Conservation (phyloP, 2,113 vertebrate genomes). For the Lasiurus borealis region DNA sequence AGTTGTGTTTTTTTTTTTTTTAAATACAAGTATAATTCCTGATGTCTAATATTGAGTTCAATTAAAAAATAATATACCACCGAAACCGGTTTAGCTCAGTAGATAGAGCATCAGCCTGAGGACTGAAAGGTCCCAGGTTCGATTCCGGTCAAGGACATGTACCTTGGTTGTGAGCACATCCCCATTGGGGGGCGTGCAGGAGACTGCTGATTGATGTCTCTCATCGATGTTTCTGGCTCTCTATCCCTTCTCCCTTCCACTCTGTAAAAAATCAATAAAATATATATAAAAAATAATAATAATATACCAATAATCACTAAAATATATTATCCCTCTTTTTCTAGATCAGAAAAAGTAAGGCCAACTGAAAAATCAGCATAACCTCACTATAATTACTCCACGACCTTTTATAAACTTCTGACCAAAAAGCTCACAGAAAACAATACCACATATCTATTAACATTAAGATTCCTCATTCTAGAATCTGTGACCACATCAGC, state of each 20-base stretch:
- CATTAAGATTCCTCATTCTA: not conserved
- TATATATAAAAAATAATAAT: no score
- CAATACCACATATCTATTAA: not conserved
- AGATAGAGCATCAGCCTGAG: no score
- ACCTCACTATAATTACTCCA: not conserved
- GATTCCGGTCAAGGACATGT: no score
- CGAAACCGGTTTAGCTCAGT: no score
- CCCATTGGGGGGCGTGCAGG: no score
- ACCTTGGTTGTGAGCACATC: no score
- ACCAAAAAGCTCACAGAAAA: not conserved
- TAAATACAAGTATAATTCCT: slow-evolving; percentile 36
- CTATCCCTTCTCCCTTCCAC: no score
- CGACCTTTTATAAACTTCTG: not conserved
- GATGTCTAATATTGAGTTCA: not conserved
- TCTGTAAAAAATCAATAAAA: no score
- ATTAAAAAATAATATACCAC: slow-evolving; percentile 9
- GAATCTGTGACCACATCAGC: not conserved
- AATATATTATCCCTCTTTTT: not conserved
- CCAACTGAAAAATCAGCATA: slow-evolving; percentile 10
- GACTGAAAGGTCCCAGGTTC: no score
- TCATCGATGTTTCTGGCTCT: no score
- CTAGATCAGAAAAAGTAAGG: not conserved
- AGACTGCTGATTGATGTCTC: no score
- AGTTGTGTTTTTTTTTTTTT: not conserved
- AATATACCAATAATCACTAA: not conserved